Percentiles rank a stretch among this genome's conserved stretches.
These are phyloP conservation scores for Danio aesculapii DNA, from an alignment of 2,797 vertebrate genomes.

Conservation along the genomic window DNA sequence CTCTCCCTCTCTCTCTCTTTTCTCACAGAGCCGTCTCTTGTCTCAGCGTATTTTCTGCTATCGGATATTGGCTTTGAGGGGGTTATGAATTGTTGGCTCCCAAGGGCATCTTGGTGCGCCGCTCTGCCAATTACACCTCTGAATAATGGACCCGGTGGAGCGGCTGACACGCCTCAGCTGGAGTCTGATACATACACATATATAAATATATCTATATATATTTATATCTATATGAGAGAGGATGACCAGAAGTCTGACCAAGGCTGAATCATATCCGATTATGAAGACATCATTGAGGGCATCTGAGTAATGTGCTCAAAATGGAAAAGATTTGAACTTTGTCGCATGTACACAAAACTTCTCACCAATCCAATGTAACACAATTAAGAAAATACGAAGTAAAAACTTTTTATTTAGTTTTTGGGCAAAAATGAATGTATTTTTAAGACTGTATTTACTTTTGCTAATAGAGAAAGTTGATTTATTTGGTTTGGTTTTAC, in stretches of 20 bases:
- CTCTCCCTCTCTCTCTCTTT: conserved; percentile 39
- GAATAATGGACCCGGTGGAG: conserved; percentile 76
- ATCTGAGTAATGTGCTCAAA: too few species aligned
- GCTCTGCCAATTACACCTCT: conserved; percentile 77
- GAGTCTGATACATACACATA: conserved; percentile 51
- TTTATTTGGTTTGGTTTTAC: too few species aligned
- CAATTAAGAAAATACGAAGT: too few species aligned
- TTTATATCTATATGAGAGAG: not conserved
- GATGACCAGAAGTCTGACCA: conserved; percentile 15
- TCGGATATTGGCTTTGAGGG: conserved; percentile 81
- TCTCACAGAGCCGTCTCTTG: conserved; percentile 63
- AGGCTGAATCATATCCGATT: not conserved
- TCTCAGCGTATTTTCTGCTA: conserved; percentile 78
- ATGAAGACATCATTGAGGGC: not conserved
- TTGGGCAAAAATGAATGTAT: too few species aligned
- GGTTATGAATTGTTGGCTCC: conserved; percentile 86
- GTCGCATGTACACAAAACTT: too few species aligned
- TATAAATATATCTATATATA: too few species aligned
- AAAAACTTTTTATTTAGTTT: too few species aligned
- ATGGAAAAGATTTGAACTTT: too few species aligned
- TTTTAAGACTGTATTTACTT: too few species aligned
- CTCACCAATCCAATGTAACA: too few species aligned
- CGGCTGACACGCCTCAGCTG: conserved; percentile 64
- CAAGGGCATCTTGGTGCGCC: conserved; percentile 74
- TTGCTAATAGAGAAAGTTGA: too few species aligned